Percentiles rank a stretch among this genome's conserved stretches.
phyloP scores from a whole-genome alignment of 2,797 vertebrate species.

The Benthosema pterotum region DNA sequence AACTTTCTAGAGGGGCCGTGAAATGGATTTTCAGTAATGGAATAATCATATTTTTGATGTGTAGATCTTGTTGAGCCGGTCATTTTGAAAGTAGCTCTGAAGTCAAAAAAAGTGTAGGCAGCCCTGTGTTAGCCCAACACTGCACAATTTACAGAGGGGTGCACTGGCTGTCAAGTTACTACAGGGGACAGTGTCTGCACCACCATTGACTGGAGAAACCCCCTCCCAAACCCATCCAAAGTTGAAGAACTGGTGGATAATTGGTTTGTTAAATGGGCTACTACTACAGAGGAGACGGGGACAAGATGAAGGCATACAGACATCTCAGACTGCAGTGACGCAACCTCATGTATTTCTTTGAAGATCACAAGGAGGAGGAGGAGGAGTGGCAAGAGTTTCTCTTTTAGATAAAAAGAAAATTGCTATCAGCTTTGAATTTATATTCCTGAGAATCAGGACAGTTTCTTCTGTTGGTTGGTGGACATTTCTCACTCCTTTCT shows the following conservation, averaged over 20 bases:
- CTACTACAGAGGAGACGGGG: constrained; percentile 1
- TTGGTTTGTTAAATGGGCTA: constrained; percentile 39
- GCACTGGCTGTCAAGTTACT: constrained; percentile 35
- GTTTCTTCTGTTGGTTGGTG: not conserved
- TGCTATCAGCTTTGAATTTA: constrained; percentile 2
- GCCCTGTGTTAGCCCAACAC: too few relatives aligned
- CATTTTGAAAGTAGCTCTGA: too few relatives aligned
- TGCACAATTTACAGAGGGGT: constrained; percentile 7
- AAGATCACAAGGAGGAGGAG: not conserved
- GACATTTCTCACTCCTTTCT: constrained; percentile 15
- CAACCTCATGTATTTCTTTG: constrained; percentile 7
- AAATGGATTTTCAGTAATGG: too few relatives aligned
- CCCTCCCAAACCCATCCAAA: constrained; percentile 3
- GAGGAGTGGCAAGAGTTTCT: constrained; percentile 2
- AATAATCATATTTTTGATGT: too few relatives aligned
- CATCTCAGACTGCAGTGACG: not conserved
- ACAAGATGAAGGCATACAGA: not conserved
- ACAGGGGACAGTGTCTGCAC: constrained; percentile 66
- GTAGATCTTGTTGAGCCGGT: too few relatives aligned
- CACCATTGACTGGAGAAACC: constrained; percentile 27
- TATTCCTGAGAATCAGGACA: not conserved
- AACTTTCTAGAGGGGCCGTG: too few relatives aligned
- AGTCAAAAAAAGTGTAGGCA: too few relatives aligned
- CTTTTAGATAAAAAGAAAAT: constrained; percentile 19
- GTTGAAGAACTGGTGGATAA: constrained; percentile 12